Percentiles rank a stretch among this genome's conserved stretches.
Conservation (phyloP, 2,797 vertebrate genomes). For the Psittacula echo region DNA sequence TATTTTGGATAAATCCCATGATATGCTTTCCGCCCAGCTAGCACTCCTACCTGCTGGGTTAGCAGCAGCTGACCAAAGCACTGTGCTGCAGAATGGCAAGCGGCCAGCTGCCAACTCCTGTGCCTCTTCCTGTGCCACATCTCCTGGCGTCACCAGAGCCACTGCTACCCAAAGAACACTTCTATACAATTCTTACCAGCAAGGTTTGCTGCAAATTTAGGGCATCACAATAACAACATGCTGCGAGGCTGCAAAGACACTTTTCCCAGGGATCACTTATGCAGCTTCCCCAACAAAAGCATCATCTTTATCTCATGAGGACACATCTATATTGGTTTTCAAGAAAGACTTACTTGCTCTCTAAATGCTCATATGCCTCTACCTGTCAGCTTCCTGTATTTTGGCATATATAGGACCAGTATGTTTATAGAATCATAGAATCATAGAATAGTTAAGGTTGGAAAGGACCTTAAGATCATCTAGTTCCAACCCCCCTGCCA, state of each 20-base stretch:
- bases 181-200: background rate
- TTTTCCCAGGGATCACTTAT: background rate
- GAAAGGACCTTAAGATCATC: no score
- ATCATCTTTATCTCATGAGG: background rate
- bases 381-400: background rate
- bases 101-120: background rate
- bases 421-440: background rate
- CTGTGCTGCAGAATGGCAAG: conserved; percentile 7
- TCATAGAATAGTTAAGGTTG: no score
- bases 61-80: background rate
- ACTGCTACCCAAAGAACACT: background rate
- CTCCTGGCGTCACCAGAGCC: background rate
- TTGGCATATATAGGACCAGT: background rate
- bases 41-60: conserved; percentile 30
- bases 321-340: background rate
- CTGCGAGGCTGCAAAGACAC: background rate
- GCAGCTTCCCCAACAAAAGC: background rate
- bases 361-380: background rate
- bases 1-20: conserved; percentile 46
- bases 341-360: background rate
- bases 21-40: background rate
- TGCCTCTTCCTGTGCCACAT: rapidly evolving
- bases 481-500: no score
- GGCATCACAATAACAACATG: background rate
- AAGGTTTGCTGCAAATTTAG: background rate